Evolutionary conservation across 2,113 vertebrate species (phyloP).

Genomic region (Microtus pennsylvanicus): DNA sequence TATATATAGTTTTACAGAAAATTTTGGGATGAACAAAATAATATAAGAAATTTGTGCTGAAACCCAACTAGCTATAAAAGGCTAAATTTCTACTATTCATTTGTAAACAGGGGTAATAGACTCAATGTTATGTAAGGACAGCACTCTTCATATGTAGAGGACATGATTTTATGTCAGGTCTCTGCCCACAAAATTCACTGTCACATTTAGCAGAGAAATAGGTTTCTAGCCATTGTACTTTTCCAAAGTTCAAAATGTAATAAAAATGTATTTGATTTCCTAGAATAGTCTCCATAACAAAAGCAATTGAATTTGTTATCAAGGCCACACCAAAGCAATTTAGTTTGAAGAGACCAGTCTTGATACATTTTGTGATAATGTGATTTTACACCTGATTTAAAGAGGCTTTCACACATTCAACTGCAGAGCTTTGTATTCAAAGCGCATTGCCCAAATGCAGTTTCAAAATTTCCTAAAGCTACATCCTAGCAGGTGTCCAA

Average conservation of each 20-base stretch:
- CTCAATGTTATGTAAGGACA: neutral
- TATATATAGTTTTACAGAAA: neutral
- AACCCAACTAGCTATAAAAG: neutral
- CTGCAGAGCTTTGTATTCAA: constrained; percentile 47
- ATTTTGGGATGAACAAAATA: neutral
- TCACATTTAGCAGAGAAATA: constrained; percentile 53
- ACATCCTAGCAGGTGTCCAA: constrained; percentile 18
- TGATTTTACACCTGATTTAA: constrained; percentile 59
- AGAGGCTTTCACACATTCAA: constrained; percentile 31
- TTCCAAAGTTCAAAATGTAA: constrained; percentile 64
- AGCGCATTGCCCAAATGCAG: constrained; percentile 46
- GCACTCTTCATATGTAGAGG: neutral
- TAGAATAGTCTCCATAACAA: constrained; percentile 44
- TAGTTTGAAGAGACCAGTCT: constrained; percentile 55
- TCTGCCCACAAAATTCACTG: neutral
- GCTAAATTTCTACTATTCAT: neutral
- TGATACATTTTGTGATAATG: constrained; percentile 48
- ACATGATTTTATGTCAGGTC: neutral
- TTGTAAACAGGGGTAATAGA: neutral
- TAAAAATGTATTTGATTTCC: constrained; percentile 62
- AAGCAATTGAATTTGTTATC: constrained; percentile 38
- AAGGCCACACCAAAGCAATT: constrained; percentile 36
- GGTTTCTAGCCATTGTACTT: constrained; percentile 25
- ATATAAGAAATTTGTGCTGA: neutral
- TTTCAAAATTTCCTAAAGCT: constrained; percentile 66